Base-by-base conservation (phyloP, 2,113 vertebrate species). In the Dasypus novemcinctus region DNA sequence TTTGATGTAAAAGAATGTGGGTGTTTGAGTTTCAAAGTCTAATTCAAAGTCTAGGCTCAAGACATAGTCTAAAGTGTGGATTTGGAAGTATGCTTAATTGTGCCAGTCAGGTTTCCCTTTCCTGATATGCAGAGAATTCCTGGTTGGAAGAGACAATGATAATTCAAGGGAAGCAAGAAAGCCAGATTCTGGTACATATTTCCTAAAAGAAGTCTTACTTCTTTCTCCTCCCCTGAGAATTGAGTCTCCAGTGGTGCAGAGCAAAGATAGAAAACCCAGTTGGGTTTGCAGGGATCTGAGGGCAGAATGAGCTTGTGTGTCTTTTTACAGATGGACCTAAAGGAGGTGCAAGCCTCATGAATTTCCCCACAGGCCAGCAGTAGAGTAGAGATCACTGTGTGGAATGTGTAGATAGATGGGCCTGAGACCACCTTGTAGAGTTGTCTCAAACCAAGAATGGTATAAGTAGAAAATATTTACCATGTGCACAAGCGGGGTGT, bases 71-170 rank as follows among this genome's bases (percentile, higher is more conserved):
- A 41, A 90, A 86, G 54, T 90, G 11, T 81, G 27, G 21, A 86
- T 91, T 90, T 93, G 7, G 38, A 90, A 87, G 13, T 93, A 49
- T 91, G 64, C 59, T 61, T 90, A 59, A 90, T 61, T 87, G 66
- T 75, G 33, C 81, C 75, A 82, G 75, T 87, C 87, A 87, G 13
- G 43, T 87, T 82, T 87, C 49, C 59, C 41, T 87, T 96, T 49
- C 21, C 38, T 75, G 27, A 59, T 23, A 64, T n/a, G 21, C 54
- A 52, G 74, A 75, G n/a, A 90, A 68, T 75, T 59, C 29, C 74
- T 63, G 36, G 74, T 29, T 90, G 17, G 33, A 38, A 90, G 38
- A 88, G 33, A 69, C 27, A 59, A 74, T 31, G 75, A 61, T 63
- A 69, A 81, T 75, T 81, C 33, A 15, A 82, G 33, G 9, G 7